Conservation (phyloP, 2,113 vertebrate genomes). For the human region GRCh38 chr3:17093501-17094000, state of each 20-base stretch:
- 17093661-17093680: background rate
- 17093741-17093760: too few species aligned
- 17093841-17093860: background rate
- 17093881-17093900: background rate
- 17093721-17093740: background rate
- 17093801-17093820: background rate
- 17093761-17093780: background rate
- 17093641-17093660: background rate
- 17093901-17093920: background rate
- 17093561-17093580: background rate
- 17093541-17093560: background rate
- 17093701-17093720: background rate
- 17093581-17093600: background rate
- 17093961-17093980: background rate
- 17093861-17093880: background rate
- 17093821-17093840: background rate
- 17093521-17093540: background rate
- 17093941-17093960: background rate
- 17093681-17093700: background rate
- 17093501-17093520: background rate
- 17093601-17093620: background rate
- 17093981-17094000: background rate
- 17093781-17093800: accelerated
- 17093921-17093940: background rate
- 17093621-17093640: background rate